Evolutionary conservation across 1,140 invertebrate species (phyloP).

Genomic region (Popillia japonica): DNA sequence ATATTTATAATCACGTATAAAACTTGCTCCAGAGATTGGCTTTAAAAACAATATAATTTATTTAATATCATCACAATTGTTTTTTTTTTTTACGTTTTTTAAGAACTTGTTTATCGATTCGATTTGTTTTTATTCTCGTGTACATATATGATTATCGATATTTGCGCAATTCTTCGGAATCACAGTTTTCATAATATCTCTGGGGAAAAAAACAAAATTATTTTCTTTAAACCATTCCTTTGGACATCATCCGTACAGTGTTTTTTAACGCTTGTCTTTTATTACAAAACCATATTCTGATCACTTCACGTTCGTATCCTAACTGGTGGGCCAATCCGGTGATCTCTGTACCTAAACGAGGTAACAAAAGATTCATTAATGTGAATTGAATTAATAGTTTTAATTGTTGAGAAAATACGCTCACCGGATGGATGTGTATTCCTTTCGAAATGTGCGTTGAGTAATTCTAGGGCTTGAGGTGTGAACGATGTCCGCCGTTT

Average conservation of each 20-base stretch:
- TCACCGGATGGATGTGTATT: conserved; percentile 98
- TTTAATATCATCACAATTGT: neutral
- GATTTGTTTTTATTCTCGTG: neutral
- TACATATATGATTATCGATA: conserved; percentile 28
- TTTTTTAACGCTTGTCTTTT: conserved; percentile 97
- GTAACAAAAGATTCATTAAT: neutral
- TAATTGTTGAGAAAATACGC: neutral
- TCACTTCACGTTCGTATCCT: conserved; percentile 96
- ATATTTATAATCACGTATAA: too few relatives aligned
- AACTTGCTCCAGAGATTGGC: neutral
- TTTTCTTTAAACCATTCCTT: conserved; percentile 68
- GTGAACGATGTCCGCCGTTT: conserved; percentile 97
- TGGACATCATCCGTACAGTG: conserved; percentile 90
- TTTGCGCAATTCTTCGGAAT: conserved; percentile 22
- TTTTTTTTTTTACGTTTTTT: neutral
- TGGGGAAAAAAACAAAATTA: neutral
- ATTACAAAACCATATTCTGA: conserved; percentile 99
- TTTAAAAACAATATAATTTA: too few relatives aligned
- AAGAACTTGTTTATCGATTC: neutral
- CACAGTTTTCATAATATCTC: neutral
- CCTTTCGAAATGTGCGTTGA: conserved; percentile 95
- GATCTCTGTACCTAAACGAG: conserved; percentile 88
- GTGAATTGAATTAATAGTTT: neutral
- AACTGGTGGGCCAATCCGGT: conserved; percentile 93
- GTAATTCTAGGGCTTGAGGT: conserved; percentile 91